A percentile compares a stretch with the other conserved stretches of the same genome.
Evolutionary conservation across 2,797 vertebrate genomes (phyloP).

Genomic region (Sebastes kiyomatsui): DNA sequence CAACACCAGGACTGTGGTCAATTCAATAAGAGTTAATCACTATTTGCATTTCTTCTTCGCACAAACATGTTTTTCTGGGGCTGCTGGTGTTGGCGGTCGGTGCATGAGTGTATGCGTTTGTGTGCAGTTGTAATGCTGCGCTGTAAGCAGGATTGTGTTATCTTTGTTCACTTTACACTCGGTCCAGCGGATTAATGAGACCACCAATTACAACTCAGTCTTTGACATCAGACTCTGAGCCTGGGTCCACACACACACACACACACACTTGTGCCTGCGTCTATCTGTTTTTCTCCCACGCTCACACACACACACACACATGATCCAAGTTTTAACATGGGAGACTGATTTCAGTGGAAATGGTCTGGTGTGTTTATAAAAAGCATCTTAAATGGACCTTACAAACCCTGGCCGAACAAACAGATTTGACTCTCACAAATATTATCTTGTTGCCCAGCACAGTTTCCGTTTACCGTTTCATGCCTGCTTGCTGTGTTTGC

Average conservation of each 20-base stretch:
- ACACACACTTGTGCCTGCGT: background rate
- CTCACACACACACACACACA: conserved; percentile 3
- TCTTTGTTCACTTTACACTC: conserved; percentile 10
- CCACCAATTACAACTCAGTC: conserved; percentile 13
- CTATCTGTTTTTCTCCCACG: background rate
- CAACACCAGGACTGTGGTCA: conserved; percentile 11
- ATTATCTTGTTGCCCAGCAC: conserved; percentile 35
- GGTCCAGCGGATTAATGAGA: conserved; percentile 24
- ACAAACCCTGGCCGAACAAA: conserved; percentile 24
- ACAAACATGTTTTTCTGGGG: conserved; percentile 20
- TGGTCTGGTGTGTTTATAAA: conserved; percentile 22
- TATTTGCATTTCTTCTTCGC: conserved; percentile 23
- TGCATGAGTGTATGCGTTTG: background rate
- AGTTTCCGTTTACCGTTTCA: conserved; percentile 35
- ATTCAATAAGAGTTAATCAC: conserved; percentile 23
- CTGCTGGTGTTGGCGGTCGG: background rate
- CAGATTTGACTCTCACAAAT: conserved; percentile 39
- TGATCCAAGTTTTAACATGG: conserved; percentile 46
- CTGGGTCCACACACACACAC: background rate
- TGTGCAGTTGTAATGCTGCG: background rate
- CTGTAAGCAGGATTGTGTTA: background rate
- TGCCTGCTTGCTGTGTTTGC: conserved; percentile 35
- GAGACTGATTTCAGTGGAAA: conserved; percentile 47
- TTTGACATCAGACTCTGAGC: background rate
- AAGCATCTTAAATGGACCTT: conserved; percentile 36